Evolutionary conservation across 92 coral and sea anemone species (phyloP), one percentile per base, ranked within the genome.

Genomic region (Epizoanthus stellaris): DNA sequence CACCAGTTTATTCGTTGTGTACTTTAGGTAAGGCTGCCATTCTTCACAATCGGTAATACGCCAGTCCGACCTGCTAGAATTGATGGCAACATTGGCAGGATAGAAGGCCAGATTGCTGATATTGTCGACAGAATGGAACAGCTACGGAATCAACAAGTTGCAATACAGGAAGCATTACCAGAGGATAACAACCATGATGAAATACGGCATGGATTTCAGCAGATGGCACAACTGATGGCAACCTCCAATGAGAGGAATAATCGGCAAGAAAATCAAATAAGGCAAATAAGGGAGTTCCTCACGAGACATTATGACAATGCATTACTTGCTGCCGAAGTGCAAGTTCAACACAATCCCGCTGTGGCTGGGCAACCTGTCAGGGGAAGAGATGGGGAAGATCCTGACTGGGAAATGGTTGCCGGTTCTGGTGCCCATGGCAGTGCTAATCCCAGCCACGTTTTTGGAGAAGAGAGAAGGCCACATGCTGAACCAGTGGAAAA

Each of bases 91-190:
- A n/a, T 63, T 4, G 58, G 83, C 3, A 62, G 60, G 15, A 79
- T 79, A 62, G 83, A 79, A 62, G 72, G 72, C 40, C 72, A 62
- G 40, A 62, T 79, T 11, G 53, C 57, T 21, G 83, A 79, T 14
- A 45, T 79, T 40, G 72, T 23, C 6, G 20, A 38, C 14, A 21
- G 71, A 62, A 3, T 79, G 40, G 60, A 79, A 21, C 71, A 79
- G 21, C 45, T 79, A n/a, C 83, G 14, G 42, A 42, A 43, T 4
- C 83, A 42, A 63, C 83, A 79, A 62, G 34, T 42, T 20, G 83
- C 59, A 0, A 20, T 79, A 19, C 83, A 43, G 65, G 71, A 79
- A 21, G 83, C 83, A 6, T 40, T 62, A 62, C 83, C 83, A 23
- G 58, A 63, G 42, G 71, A 79, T 19, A 43, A 63, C 17, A 42